These are phyloP conservation scores for Pandion haliaetus DNA, from an alignment of 2,113 vertebrate species.

Conservation along the genomic window DNA sequence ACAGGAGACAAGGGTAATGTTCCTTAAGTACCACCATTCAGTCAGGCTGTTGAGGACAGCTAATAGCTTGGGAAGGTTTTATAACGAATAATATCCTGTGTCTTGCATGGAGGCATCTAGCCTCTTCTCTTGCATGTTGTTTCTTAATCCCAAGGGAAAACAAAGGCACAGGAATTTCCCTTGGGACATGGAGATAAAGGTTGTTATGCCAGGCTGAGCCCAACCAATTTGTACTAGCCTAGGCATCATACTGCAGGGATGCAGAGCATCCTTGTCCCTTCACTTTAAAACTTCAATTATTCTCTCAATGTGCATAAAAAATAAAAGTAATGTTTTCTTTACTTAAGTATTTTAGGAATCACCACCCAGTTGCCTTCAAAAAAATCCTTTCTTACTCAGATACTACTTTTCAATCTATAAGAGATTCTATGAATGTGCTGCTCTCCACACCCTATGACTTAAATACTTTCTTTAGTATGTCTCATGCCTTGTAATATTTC, in stretches of 20 bases:
- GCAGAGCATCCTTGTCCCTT: not conserved
- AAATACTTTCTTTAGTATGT: not conserved
- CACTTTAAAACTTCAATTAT: not conserved
- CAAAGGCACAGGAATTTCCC: not conserved
- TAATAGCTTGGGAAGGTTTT: not conserved
- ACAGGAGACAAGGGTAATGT: not conserved
- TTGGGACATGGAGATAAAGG: not conserved
- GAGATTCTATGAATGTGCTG: not conserved
- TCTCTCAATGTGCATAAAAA: not conserved
- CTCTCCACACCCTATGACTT: not conserved
- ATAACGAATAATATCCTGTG: not conserved
- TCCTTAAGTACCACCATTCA: not conserved
- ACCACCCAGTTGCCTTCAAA: not conserved
- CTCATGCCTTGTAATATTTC: not conserved
- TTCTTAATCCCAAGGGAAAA: not conserved
- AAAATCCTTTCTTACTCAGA: not conserved
- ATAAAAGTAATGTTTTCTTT: not conserved
- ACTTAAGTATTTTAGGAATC: not conserved
- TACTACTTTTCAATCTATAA: not conserved
- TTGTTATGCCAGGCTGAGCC: not conserved
- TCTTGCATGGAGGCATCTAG: not conserved
- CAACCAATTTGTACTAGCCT: not conserved
- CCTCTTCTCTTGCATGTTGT: not conserved
- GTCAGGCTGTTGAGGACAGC: not conserved
- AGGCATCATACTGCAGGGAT: not conserved